Evolutionary conservation across 2,888 invertebrate genomes (phyloP).

Genomic region (Conops quadrifasciatus): DNA sequence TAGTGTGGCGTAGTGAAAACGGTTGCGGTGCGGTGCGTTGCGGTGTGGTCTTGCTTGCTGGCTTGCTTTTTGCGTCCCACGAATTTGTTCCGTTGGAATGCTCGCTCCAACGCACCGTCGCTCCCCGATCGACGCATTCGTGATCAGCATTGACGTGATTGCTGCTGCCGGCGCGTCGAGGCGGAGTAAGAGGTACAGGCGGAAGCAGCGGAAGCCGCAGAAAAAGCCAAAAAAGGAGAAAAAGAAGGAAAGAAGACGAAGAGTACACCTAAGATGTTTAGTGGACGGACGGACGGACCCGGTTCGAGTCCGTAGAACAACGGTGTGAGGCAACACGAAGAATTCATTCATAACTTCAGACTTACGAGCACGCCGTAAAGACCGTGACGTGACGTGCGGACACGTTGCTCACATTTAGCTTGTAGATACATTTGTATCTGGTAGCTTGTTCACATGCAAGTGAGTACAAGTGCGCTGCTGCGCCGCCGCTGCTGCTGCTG

Average conservation of each 20-base stretch:
- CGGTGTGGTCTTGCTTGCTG: background rate
- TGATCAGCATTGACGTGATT: background rate
- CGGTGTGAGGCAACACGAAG: constrained; percentile 61
- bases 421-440: constrained; percentile 28
- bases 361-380: constrained; percentile 19
- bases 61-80: constrained; percentile 3
- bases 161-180: background rate
- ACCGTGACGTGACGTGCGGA: constrained; percentile 2
- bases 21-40: background rate
- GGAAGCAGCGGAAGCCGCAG: constrained; percentile 41
- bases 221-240: constrained; percentile 20
- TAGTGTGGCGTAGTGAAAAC: constrained; percentile 3
- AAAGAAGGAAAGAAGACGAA: constrained; percentile 10
- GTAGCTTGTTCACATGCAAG: background rate
- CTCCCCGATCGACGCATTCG: background rate
- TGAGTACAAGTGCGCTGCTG: constrained; percentile 23
- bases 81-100: constrained; percentile 2
- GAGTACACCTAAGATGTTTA: constrained; percentile 28
- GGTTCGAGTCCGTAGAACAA: constrained; percentile 41
- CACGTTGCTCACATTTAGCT: constrained; percentile 6
- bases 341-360: constrained; percentile 60
- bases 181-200: background rate
- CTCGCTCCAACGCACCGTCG: background rate
- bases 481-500: background rate
- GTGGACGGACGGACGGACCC: too few relatives aligned